phyloP scores from a whole-genome alignment of 2,113 vertebrate species.

The Apistogramma diplotaenia region DNA sequence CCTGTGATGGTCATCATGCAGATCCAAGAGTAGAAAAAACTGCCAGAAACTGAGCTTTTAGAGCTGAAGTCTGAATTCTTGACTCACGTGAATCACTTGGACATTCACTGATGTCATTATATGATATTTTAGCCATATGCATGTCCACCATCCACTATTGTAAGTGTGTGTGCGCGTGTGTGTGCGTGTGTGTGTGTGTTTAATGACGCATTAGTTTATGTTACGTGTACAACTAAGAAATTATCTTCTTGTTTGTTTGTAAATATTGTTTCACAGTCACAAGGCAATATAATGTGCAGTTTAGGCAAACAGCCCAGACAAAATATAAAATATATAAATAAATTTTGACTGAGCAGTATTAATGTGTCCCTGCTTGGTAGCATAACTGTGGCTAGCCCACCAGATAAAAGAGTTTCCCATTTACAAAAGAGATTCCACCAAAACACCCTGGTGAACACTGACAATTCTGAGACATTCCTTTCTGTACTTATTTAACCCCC shows the following conservation, averaged over 20 bases:
- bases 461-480: neutral
- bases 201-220: neutral
- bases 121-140: neutral
- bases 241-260: neutral
- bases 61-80: neutral
- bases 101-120: neutral
- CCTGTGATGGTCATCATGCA: neutral
- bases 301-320: neutral
- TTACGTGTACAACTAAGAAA: neutral
- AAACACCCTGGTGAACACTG: neutral
- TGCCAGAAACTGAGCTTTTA: neutral
- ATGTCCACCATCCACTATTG: neutral
- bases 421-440: neutral
- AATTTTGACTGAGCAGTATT: neutral
- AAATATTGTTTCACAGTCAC: neutral
- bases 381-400: neutral
- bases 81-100: neutral
- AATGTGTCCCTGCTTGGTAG: neutral
- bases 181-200: too few relatives aligned
- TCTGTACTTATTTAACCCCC: neutral
- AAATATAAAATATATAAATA: too few relatives aligned
- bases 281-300: neutral
- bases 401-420: neutral
- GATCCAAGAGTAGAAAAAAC: neutral
- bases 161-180: too few relatives aligned